These are phyloP conservation scores for Dicrostonyx torquatus DNA, from an alignment of 2,797 vertebrate species.

Conservation along the genomic window DNA sequence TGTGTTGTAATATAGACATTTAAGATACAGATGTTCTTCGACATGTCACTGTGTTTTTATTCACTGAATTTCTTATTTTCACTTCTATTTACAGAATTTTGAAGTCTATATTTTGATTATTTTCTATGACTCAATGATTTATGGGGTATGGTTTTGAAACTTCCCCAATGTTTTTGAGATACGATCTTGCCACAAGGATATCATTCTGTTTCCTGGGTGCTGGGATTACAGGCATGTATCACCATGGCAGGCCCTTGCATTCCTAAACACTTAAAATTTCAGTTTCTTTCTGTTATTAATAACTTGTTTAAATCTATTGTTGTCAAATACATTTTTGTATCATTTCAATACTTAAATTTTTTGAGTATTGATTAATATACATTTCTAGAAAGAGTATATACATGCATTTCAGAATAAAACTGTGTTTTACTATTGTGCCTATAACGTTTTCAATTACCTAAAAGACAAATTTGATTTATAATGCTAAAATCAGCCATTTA, in stretches of 20 bases:
- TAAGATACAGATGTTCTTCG: not conserved
- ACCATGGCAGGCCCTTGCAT: no score
- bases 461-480: not conserved
- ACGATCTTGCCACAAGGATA: not conserved
- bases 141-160: not conserved
- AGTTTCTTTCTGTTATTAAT: not conserved
- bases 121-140: not conserved
- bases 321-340: not conserved
- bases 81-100: not conserved
- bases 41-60: not conserved
- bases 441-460: not conserved
- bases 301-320: not conserved
- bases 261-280: not conserved
- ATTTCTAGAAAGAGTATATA: not conserved
- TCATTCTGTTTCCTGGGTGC: not conserved
- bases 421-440: not conserved
- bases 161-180: not conserved
- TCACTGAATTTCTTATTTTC: not conserved
- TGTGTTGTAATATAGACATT: not conserved
- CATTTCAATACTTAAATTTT: not conserved
- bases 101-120: not conserved
- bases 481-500: not conserved
- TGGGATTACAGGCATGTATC: not conserved
- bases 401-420: not conserved
- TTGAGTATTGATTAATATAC: not conserved